Conservation (phyloP, 2,113 vertebrate genomes). For the Sturnus vulgaris region DNA sequence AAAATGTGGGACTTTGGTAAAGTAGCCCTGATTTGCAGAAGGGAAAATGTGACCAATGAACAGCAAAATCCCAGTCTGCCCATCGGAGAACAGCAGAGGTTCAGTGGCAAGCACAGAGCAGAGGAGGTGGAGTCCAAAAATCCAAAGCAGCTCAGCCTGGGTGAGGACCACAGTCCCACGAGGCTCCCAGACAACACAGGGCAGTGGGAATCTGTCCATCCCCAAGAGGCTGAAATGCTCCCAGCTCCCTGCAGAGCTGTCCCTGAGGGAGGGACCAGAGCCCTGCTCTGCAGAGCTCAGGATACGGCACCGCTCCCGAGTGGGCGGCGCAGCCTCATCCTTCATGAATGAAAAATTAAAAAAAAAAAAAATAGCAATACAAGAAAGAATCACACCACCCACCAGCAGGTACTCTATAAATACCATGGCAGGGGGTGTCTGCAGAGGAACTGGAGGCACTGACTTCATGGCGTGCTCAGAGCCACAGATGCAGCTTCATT, state of each 20-base stretch:
- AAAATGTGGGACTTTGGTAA: not conserved
- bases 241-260: not conserved
- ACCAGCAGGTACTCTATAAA: slow-evolving; percentile 62
- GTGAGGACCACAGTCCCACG: not conserved
- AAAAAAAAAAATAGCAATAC: not conserved
- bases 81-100: not conserved
- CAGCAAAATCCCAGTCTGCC: not conserved
- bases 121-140: not conserved
- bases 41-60: not conserved
- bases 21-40: not conserved
- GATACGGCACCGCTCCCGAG: not conserved
- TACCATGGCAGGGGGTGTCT: slow-evolving; percentile 60
- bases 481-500: not conserved
- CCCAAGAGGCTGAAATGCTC: not conserved
- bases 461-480: slow-evolving; percentile 34
- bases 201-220: accelerated
- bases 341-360: slow-evolving; percentile 52
- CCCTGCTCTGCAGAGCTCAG: not conserved
- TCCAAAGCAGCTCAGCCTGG: not conserved
- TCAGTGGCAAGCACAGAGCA: not conserved
- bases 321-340: slow-evolving; percentile 21
- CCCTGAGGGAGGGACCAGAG: not conserved
- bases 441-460: slow-evolving; percentile 47
- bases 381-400: slow-evolving; percentile 55
- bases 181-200: accelerated